phyloP scores from a whole-genome alignment of 2,797 vertebrate genomes.

The Podargus strigoides region DNA sequence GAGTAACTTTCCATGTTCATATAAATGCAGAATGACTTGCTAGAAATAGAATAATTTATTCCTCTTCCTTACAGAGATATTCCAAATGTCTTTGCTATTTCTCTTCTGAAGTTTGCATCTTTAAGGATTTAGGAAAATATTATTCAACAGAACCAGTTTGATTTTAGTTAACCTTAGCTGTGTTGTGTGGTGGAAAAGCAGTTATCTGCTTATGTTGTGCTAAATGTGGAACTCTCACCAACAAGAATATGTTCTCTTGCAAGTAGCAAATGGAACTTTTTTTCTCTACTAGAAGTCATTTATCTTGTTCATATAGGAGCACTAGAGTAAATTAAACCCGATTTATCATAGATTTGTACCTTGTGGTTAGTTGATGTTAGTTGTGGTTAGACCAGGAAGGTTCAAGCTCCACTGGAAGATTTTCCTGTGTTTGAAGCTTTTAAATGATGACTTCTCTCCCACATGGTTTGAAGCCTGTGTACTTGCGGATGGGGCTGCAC shows the following conservation, averaged over 20 bases:
- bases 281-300: not conserved
- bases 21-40: not conserved
- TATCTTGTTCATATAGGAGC: not conserved
- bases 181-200: not conserved
- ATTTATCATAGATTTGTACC: not conserved
- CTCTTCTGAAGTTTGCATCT: not conserved
- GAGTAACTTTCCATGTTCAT: not conserved
- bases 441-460: not conserved
- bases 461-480: not conserved
- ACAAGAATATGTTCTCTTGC: not conserved
- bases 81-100: not conserved
- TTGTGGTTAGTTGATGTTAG: not conserved
- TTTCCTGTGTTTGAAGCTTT: not conserved
- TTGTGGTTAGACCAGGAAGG: not conserved
- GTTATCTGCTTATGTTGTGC: not conserved
- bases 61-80: not conserved
- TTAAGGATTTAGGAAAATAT: not conserved
- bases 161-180: not conserved
- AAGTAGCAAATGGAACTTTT: not conserved
- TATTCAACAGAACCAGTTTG: not conserved
- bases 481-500: not conserved
- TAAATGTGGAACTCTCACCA: not conserved
- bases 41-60: not conserved
- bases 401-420: not conserved
- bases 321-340: not conserved